Conservation (phyloP, 2,888 invertebrate genomes). For the Sceliomorpha sp. region DNA sequence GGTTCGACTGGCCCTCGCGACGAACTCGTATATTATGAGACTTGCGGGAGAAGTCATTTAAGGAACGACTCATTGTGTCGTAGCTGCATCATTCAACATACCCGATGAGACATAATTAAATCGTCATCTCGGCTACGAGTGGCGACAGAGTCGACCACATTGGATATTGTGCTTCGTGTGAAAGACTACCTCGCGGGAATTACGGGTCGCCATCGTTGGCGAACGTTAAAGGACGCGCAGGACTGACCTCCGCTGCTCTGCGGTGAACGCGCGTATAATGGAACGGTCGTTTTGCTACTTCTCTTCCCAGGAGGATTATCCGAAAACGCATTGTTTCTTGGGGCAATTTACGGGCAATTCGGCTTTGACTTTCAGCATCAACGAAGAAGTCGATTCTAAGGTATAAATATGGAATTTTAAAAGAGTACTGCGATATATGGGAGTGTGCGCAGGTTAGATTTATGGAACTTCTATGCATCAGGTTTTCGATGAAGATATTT, state of each 20-base stretch:
- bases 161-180: conserved; percentile 31
- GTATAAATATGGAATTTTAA: no score
- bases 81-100: conserved; percentile 53
- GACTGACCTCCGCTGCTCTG: conserved; percentile 36
- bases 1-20: conserved; percentile 11
- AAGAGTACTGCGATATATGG: no score
- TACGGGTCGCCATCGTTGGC: conserved; percentile 34
- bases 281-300: conserved; percentile 53
- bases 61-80: conserved; percentile 35
- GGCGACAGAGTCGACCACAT: conserved; percentile 41
- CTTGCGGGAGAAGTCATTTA: conserved; percentile 23
- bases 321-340: conserved; percentile 57
- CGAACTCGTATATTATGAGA: conserved; percentile 30
- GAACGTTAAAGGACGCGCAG: conserved; percentile 48
- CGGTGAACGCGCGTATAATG: conserved; percentile 43
- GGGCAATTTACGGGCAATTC: conserved; percentile 57
- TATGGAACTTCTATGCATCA: no score
- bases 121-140: conserved; percentile 43
- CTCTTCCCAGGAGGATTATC: conserved; percentile 42
- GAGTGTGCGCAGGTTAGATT: no score
- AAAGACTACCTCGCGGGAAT: conserved; percentile 43
- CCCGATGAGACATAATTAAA: conserved; percentile 50
- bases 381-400: no score
- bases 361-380: conserved; percentile 50
- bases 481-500: no score